Evolutionary conservation across 2,888 invertebrate genomes (phyloP).

Genomic region (Neria commutata): DNA sequence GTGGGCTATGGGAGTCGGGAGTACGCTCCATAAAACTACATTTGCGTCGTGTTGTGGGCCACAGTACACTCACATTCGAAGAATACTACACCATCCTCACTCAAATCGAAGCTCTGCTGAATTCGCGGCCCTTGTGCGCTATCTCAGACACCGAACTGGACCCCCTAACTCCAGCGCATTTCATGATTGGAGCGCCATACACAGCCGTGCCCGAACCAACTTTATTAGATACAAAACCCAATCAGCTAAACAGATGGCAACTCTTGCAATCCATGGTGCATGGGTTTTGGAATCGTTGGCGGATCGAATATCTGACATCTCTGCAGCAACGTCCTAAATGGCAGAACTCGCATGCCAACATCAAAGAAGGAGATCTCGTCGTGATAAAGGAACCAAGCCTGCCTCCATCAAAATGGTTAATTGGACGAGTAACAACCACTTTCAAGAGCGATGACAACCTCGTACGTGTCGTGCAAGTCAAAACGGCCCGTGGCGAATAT

Average conservation of each 20-base stretch:
- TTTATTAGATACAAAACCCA: conserved; percentile 3
- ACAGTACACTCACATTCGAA: conserved; percentile 39
- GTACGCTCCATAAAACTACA: conserved; percentile 50
- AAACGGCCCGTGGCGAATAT: conserved; percentile 12
- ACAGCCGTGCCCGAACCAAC: conserved; percentile 17
- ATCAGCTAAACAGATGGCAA: conserved; percentile 24
- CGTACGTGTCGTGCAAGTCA: conserved; percentile 32
- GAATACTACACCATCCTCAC: conserved; percentile 45
- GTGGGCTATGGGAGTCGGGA: conserved; percentile 52
- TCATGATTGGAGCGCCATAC: conserved; percentile 20
- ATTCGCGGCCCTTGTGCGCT: conserved; percentile 43
- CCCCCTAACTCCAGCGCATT: conserved; percentile 34
- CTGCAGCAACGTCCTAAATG: conserved; percentile 26
- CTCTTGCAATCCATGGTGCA: conserved; percentile 23
- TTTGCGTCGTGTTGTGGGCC: conserved; percentile 39
- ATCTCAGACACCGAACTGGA: conserved; percentile 32
- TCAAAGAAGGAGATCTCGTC: conserved; percentile 20
- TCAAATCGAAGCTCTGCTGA: conserved; percentile 48
- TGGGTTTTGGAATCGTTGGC: conserved; percentile 27
- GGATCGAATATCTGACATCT: conserved; percentile 18
- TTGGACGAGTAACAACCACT: conserved; percentile 36
- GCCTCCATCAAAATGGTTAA: conserved; percentile 34
- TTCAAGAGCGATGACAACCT: conserved; percentile 39
- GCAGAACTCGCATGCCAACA: conserved; percentile 10
- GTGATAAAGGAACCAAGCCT: conserved; percentile 22